Base-by-base conservation (phyloP, 2,888 invertebrate species). In the Melieria crassipennis region DNA sequence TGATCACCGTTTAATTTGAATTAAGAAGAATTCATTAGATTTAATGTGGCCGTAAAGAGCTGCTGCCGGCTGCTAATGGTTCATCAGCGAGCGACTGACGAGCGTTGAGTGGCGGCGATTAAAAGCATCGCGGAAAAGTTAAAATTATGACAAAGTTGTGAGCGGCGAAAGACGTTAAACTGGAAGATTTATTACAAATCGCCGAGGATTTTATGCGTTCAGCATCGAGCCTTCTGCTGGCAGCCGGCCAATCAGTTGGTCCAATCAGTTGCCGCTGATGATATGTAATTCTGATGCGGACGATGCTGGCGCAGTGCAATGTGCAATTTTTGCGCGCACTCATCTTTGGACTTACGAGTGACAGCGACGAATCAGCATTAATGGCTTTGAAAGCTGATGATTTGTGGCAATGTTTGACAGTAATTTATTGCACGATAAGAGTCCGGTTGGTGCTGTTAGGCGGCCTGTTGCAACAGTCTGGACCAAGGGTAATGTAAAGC, bases 1-100 rank as follows among this genome's bases (percentile, higher is more conserved):
- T 79, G 82, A 81, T 81, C 81, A 76, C 73, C 78, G 76, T 78
- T 81, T 81, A 80, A 80, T 81, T 81, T 79, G 80, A 80, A 82
- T 82, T 81, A 81, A 80, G 65, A 57, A 65, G 65, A 61, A 70
- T 70, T 70, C 70, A 70, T 70, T 70, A 65, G 70, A 70, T 70
- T 70, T 61, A 70, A 70, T 70, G 64, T 65, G 70, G 47, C 57
- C 69, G 63, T 69, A 69, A 69, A 69, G 56, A 52, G 6, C 62
- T 30, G 46, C 60, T 10, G 48, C 47, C 60, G 67, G 58, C 13
- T 30, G 43, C 66, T 61, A 67, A 67, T 61, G 60, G 52, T n/a
- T 43, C 60, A 61, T 30, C 60, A 50, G 50, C 60, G 43, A 60
- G 30, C 67, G 60, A 50, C 3, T 1, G 11, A 50, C 50, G 9